Conservation (phyloP, 2,888 invertebrate genomes). For the Buathra laborator region DNA sequence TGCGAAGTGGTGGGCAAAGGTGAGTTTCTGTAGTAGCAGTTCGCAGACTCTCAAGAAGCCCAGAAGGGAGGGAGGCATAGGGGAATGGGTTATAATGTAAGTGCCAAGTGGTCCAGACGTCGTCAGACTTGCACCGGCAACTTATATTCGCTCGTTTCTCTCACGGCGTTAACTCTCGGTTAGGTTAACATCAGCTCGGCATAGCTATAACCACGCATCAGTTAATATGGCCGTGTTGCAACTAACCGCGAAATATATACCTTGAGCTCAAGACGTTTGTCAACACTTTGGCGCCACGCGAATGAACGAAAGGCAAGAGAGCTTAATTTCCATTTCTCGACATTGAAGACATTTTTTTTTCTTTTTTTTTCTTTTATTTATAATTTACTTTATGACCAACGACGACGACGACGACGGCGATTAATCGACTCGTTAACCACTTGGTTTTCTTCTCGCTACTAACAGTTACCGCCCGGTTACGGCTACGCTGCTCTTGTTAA, state of each 20-base stretch:
- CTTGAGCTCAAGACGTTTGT: constrained; percentile 61
- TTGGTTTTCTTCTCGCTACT: constrained; percentile 53
- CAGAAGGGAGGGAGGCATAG: constrained; percentile 21
- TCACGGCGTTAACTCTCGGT: constrained; percentile 62
- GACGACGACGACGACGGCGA: constrained; percentile 55
- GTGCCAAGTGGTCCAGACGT: constrained; percentile 77
- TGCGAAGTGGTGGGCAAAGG: constrained; percentile 30
- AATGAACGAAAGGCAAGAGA: constrained; percentile 22
- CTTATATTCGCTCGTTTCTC: constrained; percentile 47
- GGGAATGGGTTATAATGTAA: constrained; percentile 74
- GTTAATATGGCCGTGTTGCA: constrained; percentile 51
- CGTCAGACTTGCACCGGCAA: constrained; percentile 71
- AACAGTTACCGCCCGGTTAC: constrained; percentile 16
- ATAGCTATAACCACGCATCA: constrained; percentile 59
- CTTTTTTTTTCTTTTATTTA: constrained; percentile 35
- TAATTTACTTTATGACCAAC: constrained; percentile 54
- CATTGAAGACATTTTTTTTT: constrained; percentile 32
- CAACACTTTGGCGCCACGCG: constrained; percentile 31
- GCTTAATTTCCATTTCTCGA: constrained; percentile 64
- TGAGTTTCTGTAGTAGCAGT: constrained; percentile 46
- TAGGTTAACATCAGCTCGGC: constrained; percentile 57
- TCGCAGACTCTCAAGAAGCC: constrained; percentile 46
- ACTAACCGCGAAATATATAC: constrained; percentile 60
- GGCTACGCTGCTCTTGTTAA: neutral
- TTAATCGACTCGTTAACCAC: constrained; percentile 70